Evolutionary conservation across 2,113 vertebrate species (phyloP), one percentile per base, ranked within the genome.

Genomic region (Atlantisia rogersi): DNA sequence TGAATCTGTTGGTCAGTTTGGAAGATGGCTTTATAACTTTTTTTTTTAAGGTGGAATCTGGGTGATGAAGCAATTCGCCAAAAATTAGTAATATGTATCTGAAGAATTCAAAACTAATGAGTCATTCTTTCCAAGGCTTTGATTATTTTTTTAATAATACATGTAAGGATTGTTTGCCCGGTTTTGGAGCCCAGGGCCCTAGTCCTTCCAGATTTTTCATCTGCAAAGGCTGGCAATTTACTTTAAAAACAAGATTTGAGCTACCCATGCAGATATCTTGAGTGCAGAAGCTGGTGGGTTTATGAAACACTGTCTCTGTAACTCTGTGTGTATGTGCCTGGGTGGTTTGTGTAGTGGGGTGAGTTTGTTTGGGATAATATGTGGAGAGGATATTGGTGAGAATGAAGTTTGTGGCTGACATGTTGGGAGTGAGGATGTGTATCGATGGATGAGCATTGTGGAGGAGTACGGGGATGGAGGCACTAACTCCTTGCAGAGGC

Each of bases 181-280:
- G 55, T 92, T 96, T 81, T 92, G 44, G 44, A 86, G 88, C 60
- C 85, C 56, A 29, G 28, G 80, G 71, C 64, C 29, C 18, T 93
- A 32, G 15, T 40, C 50, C 56, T 95, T 94, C 77, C 82, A 90
- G 69, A 80, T 35, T 88, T 95, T 78, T 94, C 70, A 86, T 94
- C 86, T 92, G 90, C 32, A 88, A 81, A 94, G 24, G 26, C 79
- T 96, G 69, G 60, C 95, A 97, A 90, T 83, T 75, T 86, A 80
- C 86, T 97, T 90, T 86, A 86, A 77, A 96, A 96, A 77, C 35
- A 77, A 90, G 79, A 93, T 83, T 93, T 93, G 85, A 92, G 71
- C 75, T 97, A 95, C 40, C 8, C 48, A 88, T 96, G 94, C 79
- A 96, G 76, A 92, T 94, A 94, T 75, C 73, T 92, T 92, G 95